Conservation (phyloP, 2,113 vertebrate genomes). For the Lipophrys pholis region DNA sequence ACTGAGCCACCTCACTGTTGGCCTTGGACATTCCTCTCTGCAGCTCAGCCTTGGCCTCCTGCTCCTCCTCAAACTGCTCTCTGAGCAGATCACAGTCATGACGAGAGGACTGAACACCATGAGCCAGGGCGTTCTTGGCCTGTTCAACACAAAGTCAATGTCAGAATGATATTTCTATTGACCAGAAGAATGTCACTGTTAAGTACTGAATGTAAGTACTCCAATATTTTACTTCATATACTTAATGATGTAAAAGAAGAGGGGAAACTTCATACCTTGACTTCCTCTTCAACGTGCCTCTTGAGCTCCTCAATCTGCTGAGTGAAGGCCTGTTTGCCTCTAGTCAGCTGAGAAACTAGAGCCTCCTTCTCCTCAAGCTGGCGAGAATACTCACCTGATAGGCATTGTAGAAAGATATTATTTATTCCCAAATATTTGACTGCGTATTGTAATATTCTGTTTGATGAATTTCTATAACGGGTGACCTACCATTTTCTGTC, state of each 20-base stretch:
- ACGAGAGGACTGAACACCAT: slow-evolving; percentile 82
- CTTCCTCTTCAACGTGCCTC: slow-evolving; percentile 87
- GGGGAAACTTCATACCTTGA: slow-evolving; percentile 45
- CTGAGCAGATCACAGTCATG: slow-evolving; percentile 88
- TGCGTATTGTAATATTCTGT: too few species aligned
- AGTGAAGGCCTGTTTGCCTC: neutral
- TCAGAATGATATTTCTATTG: too few species aligned
- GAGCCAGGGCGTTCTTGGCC: slow-evolving; percentile 91
- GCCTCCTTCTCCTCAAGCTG: slow-evolving; percentile 81
- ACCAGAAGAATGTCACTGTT: too few species aligned
- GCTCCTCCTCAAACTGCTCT: slow-evolving; percentile 89
- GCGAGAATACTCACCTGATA: slow-evolving; percentile 81
- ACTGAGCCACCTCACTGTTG: slow-evolving; percentile 89
- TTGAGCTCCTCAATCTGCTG: slow-evolving; percentile 85
- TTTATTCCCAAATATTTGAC: too few species aligned
- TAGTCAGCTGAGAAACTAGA: neutral
- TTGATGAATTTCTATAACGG: neutral
- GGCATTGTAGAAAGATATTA: too few species aligned
- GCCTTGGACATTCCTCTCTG: slow-evolving; percentile 88
- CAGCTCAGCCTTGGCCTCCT: slow-evolving; percentile 87
- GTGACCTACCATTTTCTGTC: slow-evolving; percentile 60
- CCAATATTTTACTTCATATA: too few species aligned
- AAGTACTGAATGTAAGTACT: too few species aligned
- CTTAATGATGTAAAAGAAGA: too few species aligned
- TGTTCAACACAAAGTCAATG: slow-evolving; percentile 37